phyloP scores from a whole-genome alignment of 2,888 invertebrate genomes.

The Ornithoptera priamus region DNA sequence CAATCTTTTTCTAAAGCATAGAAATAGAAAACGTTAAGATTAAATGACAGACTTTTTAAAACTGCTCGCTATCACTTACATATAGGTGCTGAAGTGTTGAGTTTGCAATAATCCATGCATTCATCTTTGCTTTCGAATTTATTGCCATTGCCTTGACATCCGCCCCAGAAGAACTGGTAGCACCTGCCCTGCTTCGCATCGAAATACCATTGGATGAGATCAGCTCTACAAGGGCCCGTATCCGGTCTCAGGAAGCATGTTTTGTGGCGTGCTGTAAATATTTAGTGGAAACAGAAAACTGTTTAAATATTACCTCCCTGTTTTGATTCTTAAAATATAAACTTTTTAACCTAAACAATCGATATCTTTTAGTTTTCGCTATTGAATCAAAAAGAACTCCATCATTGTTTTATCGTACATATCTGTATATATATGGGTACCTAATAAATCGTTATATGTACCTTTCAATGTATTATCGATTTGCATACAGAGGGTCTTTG shows the following conservation, averaged over 20 bases:
- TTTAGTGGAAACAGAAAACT: background rate
- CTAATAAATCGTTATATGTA: constrained; percentile 28
- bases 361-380: too few relatives aligned
- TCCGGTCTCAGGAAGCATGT: constrained; percentile 64
- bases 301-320: too few relatives aligned
- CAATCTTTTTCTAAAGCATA: too few relatives aligned
- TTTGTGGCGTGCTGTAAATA: constrained; percentile 52
- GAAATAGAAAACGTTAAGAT: too few relatives aligned
- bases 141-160: constrained; percentile 72
- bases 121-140: constrained; percentile 46
- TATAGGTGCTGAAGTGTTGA: constrained; percentile 37
- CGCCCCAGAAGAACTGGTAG: constrained; percentile 66
- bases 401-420: background rate
- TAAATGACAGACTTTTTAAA: too few relatives aligned
- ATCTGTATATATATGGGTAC: background rate
- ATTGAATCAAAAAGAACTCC: too few relatives aligned
- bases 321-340: too few relatives aligned
- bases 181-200: constrained; percentile 53
- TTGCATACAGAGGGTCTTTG: constrained; percentile 17
- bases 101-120: constrained; percentile 48
- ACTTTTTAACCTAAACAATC: too few relatives aligned
- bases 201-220: constrained; percentile 64
- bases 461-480: constrained; percentile 47
- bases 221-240: constrained; percentile 65
- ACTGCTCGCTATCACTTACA: constrained; percentile 34